Percentiles rank a stretch among this genome's conserved stretches.
These are phyloP conservation scores for Hyphantria cunea DNA, from an alignment of 1,140 invertebrate species.

Conservation along the genomic window DNA sequence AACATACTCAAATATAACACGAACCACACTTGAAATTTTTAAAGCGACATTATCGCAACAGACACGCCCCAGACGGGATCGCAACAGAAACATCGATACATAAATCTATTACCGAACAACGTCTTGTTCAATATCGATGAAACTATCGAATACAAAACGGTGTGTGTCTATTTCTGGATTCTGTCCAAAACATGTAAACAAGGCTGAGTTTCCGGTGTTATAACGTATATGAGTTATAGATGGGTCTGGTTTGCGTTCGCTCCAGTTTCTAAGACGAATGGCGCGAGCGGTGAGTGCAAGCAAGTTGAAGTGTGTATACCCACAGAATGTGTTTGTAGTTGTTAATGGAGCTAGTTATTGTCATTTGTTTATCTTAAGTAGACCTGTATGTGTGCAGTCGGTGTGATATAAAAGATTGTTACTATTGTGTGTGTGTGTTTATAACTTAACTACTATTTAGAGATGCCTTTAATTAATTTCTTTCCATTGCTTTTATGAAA, in stretches of 20 bases:
- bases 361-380: too few relatives aligned
- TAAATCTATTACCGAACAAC: background rate
- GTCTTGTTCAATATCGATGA: slow-evolving; percentile 3
- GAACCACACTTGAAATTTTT: background rate
- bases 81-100: background rate
- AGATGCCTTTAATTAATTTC: too few relatives aligned
- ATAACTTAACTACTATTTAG: too few relatives aligned
- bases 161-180: slow-evolving; percentile 16
- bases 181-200: slow-evolving; percentile 22
- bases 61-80: background rate
- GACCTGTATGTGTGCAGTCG: too few relatives aligned
- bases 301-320: slow-evolving; percentile 12
- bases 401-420: too few relatives aligned
- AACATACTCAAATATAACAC: background rate
- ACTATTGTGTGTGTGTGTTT: too few relatives aligned
- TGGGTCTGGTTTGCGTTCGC: slow-evolving; percentile 8
- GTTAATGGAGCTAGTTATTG: too few relatives aligned
- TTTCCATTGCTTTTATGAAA: too few relatives aligned
- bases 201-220: slow-evolving; percentile 11
- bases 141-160: slow-evolving; percentile 3
- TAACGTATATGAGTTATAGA: slow-evolving; percentile 9
- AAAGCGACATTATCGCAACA: background rate
- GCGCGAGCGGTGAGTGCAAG: background rate
- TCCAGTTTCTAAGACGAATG: background rate
- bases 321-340: too few relatives aligned